phyloP scores from a whole-genome alignment of 37 sponge, comb jelly and placozoan species.

The Beroe forskalii region DNA sequence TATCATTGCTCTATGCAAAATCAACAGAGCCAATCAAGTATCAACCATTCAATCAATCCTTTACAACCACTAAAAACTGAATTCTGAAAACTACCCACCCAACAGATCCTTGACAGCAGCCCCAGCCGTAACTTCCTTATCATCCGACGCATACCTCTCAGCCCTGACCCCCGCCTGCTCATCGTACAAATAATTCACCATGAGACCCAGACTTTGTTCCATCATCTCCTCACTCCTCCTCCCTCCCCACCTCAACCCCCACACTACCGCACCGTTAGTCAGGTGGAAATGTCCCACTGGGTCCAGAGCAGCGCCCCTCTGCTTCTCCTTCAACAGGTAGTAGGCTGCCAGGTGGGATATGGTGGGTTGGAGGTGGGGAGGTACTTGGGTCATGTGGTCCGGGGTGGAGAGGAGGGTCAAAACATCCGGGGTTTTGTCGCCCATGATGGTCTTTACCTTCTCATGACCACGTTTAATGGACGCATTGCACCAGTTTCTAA shows the following conservation, averaged over 20 bases:
- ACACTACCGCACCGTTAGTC: conserved; percentile 56
- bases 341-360: conserved; percentile 38
- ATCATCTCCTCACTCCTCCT: conserved; percentile 45
- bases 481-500: conserved; percentile 36
- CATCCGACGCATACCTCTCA: conserved; percentile 1
- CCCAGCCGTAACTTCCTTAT: neutral
- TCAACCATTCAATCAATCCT: no score
- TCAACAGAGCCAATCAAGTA: no score
- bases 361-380: neutral
- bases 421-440: neutral
- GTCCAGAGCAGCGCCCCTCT: conserved; percentile 56
- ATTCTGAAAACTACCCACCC: no score
- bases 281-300: conserved; percentile 64
- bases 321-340: conserved; percentile 32
- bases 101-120: conserved; percentile 40
- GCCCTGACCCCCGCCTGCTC: neutral
- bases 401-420: conserved; percentile 17
- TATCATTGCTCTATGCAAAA: no score
- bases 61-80: no score
- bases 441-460: neutral
- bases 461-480: neutral
- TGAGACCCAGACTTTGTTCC: conserved; percentile 39
- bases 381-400: neutral
- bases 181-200: conserved; percentile 57
- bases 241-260: conserved; percentile 44